Evolutionary conservation across 2,888 invertebrate species (phyloP), one percentile per base, ranked within the genome.

Genomic region (Malthinus seriepunctatus): DNA sequence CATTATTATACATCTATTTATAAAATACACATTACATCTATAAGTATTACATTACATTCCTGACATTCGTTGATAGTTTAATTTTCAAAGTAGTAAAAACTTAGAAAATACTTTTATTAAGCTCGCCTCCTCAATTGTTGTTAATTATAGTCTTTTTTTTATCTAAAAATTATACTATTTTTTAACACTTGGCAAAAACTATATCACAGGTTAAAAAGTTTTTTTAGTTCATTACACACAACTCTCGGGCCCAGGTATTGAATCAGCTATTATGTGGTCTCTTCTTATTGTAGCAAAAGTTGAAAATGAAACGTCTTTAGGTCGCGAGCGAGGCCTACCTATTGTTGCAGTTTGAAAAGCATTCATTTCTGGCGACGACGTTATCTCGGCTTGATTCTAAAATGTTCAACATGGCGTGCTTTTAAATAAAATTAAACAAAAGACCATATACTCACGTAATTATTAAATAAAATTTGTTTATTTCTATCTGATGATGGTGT

Each of bases 231-330:
- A 67, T 85, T 86, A 93, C 76, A 93, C 93, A 81, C 93, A 93
- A 81, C 92, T 93, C 78, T 93, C 93, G 38, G 92, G 93, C 60
- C 93, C 93, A 32, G 93, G 93, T 77, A 93, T 85, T 68, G 90
- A 88, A 76, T 92, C 91, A 50, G 92, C 89, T 71, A 93, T 85
- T 57, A 92, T 91, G 73, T 89, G 89, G 77, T 90, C 89, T 79
- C 88, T 84, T 77, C 87, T 82, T 69, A 85, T 80, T 77, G 85
- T 62, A 75, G 85, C 81, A 79, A 84, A 76, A 76, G 83, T 76
- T 77, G 83, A 45, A 80, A 82, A 54, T 37, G 82, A 73, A 37
- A 81, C 81, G 32, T 82, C 75, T 59, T 74, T 72, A 38, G 74
- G 75, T 66, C 78, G 70, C 15, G 70, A 71, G 39, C 76, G 66